phyloP scores from a whole-genome alignment of 2,888 invertebrate species.

The Meiosimyza platycephala region DNA sequence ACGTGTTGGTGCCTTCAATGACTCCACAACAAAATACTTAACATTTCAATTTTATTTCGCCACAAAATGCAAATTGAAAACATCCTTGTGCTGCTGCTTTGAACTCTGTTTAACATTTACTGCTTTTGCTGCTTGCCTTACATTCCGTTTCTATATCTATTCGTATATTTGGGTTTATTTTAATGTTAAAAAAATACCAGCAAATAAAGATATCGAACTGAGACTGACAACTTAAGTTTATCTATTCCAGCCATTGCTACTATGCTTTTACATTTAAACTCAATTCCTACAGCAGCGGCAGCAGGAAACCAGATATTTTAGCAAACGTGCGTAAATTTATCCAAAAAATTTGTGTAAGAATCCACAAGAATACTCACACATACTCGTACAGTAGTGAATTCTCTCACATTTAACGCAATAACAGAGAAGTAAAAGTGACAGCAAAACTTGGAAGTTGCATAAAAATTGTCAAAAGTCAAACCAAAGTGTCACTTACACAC shows the following conservation, averaged over 20 bases:
- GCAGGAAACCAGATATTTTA: slow-evolving; percentile 22
- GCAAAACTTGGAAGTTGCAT: slow-evolving; percentile 11
- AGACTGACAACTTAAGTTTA: too few relatives aligned
- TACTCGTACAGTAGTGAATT: too few relatives aligned
- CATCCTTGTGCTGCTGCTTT: neutral
- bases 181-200: neutral
- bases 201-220: neutral
- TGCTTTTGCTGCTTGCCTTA: neutral
- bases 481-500: slow-evolving; percentile 4
- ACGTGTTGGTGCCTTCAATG: neutral
- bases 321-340: slow-evolving; percentile 21
- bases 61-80: slow-evolving; percentile 4
- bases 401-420: too few relatives aligned
- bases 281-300: neutral
- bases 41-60: slow-evolving; percentile 16
- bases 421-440: slow-evolving; percentile 7
- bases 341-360: neutral
- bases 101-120: neutral
- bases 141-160: neutral
- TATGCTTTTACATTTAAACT: neutral
- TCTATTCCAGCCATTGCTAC: too few relatives aligned
- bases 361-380: neutral
- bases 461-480: slow-evolving; percentile 18
- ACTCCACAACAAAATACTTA: neutral
- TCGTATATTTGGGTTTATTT: slow-evolving; percentile 15